Conservation (phyloP, 2,113 vertebrate genomes). For the Atherinomorus stipes region DNA sequence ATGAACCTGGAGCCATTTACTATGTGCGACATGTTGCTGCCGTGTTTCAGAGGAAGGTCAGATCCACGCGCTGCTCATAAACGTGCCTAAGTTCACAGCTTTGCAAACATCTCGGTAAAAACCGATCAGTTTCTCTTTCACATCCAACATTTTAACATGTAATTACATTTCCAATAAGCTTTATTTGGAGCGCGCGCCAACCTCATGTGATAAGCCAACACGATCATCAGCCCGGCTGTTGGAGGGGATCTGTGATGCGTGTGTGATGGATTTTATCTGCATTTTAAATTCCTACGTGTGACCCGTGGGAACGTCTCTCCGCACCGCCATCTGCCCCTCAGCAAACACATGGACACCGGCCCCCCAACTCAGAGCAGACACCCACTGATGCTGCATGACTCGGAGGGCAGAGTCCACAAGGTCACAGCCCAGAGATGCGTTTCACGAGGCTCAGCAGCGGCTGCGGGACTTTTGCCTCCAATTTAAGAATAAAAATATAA, state of each 20-base stretch:
- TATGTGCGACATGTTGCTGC: no score
- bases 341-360: constrained; percentile 68
- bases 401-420: constrained; percentile 20
- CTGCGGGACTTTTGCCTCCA: no score
- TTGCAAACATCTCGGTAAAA: no score
- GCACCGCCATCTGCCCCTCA: constrained; percentile 68
- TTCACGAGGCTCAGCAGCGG: not conserved
- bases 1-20: not conserved
- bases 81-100: no score
- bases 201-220: no score
- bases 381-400: constrained; percentile 14
- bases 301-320: constrained; percentile 70
- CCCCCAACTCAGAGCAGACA: constrained; percentile 1
- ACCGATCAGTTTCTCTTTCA: no score
- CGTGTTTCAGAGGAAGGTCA: no score
- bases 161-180: no score
- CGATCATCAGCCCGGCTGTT: constrained; percentile 1
- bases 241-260: constrained; percentile 42
- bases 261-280: constrained; percentile 67
- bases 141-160: no score
- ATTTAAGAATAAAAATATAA: no score
- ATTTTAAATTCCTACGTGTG: constrained; percentile 74
- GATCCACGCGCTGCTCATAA: no score
- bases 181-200: no score
- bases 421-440: not conserved